Conservation (phyloP, 2,113 vertebrate species). For the Arizona elegans region DNA sequence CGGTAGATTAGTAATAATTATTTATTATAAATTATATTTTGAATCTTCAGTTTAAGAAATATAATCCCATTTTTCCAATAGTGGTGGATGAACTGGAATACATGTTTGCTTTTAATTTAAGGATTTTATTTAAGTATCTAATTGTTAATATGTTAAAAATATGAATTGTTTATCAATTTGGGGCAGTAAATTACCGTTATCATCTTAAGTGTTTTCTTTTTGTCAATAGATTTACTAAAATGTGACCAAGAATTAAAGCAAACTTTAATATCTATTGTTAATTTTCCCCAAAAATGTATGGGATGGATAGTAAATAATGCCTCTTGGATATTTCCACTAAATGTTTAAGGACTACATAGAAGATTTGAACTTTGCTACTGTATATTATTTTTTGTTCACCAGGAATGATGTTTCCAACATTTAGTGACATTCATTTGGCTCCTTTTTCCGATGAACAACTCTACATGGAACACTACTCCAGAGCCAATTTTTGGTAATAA, state of each 20-base stretch:
- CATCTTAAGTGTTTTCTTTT: not conserved
- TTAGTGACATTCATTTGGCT: constrained; percentile 75
- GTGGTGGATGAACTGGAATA: not conserved
- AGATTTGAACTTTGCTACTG: constrained; percentile 21
- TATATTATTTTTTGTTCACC: constrained; percentile 49
- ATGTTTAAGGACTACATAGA: not conserved
- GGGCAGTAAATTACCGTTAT: not conserved
- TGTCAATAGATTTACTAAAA: constrained; percentile 24
- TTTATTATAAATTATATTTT: not conserved
- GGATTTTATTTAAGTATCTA: constrained; percentile 1
- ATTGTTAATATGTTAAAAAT: not conserved
- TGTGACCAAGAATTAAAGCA: not conserved
- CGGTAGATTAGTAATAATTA: not conserved
- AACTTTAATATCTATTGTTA: not conserved
- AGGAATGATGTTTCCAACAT: constrained; percentile 81
- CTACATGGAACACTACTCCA: constrained; percentile 76
- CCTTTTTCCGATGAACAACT: constrained; percentile 82
- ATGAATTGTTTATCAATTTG: not conserved
- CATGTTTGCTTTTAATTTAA: not conserved
- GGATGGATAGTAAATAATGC: not conserved
- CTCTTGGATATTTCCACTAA: not conserved
- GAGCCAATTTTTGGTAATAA: constrained; percentile 77
- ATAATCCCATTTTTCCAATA: not conserved
- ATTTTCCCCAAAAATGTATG: not conserved
- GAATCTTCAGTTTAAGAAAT: not conserved